Conservation (phyloP, 1,140 invertebrate genomes). For the Tetramorium parvispinum region DNA sequence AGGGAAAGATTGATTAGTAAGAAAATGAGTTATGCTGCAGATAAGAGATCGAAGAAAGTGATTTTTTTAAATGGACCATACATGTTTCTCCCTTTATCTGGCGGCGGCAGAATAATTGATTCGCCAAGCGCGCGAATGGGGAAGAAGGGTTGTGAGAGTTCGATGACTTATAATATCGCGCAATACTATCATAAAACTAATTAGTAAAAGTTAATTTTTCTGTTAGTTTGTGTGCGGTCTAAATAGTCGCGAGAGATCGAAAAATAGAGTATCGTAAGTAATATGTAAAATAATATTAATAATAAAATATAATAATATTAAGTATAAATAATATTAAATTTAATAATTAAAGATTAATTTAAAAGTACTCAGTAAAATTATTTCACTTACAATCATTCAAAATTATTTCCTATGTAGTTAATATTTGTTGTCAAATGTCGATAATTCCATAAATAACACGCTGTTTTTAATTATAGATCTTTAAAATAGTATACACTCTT, state of each 20-base stretch:
- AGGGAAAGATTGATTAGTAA: background rate
- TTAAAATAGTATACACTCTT: background rate
- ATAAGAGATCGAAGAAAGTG: slow-evolving; percentile 62
- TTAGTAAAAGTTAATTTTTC: slow-evolving; percentile 46
- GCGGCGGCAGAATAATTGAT: slow-evolving; percentile 59
- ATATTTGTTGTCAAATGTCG: background rate
- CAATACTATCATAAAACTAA: slow-evolving; percentile 34
- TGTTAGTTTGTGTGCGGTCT: background rate
- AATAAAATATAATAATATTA: no score
- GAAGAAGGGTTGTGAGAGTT: slow-evolving; percentile 25
- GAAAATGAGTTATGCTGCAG: slow-evolving; percentile 34
- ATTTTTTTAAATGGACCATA: slow-evolving; percentile 48
- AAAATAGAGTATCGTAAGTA: background rate
- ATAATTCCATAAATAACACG: background rate
- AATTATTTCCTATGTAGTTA: background rate
- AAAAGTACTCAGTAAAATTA: background rate
- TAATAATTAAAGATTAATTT: background rate
- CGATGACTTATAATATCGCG: slow-evolving; percentile 44
- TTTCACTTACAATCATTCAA: background rate
- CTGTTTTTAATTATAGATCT: background rate
- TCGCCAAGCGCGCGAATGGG: slow-evolving; percentile 18
- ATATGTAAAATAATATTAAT: background rate
- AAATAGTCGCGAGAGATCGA: background rate
- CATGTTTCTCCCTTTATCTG: slow-evolving; percentile 55
- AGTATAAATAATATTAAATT: background rate